A percentile compares a stretch with the other conserved stretches of the same genome.
Evolutionary conservation across 2,797 vertebrate genomes (phyloP).

Genomic region (Pipistrellus pipistrellus): DNA sequence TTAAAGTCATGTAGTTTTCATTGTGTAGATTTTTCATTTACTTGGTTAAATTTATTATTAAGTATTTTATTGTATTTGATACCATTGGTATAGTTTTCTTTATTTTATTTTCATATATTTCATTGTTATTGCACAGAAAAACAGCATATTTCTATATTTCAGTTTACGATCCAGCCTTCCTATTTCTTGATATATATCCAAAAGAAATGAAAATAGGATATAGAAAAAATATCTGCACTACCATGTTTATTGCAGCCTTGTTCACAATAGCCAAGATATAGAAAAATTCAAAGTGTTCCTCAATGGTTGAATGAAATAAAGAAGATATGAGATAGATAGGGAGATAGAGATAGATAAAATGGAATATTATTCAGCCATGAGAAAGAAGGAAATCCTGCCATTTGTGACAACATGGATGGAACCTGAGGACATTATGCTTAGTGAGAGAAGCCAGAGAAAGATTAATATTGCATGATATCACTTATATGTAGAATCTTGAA

Average conservation of each 20-base stretch:
- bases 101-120: conserved; percentile 28
- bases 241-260: not conserved
- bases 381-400: not conserved
- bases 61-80: not conserved
- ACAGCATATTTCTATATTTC: not conserved
- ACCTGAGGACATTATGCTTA: not conserved
- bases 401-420: not conserved
- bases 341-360: not conserved
- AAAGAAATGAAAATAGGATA: not conserved
- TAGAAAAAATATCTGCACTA: not conserved
- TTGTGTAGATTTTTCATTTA: not conserved
- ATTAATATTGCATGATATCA: not conserved
- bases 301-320: not conserved
- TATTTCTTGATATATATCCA: not conserved
- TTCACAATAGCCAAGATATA: not conserved
- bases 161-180: not conserved
- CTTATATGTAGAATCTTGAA: not conserved
- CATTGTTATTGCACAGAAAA: not conserved
- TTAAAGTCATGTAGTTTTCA: not conserved
- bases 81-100: not conserved
- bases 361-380: not conserved
- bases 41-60: not conserved
- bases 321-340: not conserved
- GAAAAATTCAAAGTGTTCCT: not conserved
- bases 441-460: not conserved